phyloP scores from a whole-genome alignment of 1,140 invertebrate species.

The Penaeus indicus region DNA sequence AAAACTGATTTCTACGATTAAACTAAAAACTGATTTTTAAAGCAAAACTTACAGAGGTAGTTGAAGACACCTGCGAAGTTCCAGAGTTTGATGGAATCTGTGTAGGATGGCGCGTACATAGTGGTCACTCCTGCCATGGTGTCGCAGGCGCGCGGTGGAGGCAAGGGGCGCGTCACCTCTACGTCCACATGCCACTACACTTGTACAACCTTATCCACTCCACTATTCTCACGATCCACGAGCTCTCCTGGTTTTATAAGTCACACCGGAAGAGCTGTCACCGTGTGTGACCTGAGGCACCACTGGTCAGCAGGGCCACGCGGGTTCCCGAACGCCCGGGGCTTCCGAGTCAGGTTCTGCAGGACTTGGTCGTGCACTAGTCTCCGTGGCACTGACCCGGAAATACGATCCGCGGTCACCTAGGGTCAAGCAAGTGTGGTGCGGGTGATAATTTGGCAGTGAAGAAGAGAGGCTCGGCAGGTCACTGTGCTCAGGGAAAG shows the following conservation, averaged over 20 bases:
- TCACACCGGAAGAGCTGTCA: conserved; percentile 14
- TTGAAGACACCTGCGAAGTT: conserved; percentile 64
- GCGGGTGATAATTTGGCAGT: conserved; percentile 42
- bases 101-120: conserved; percentile 65
- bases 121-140: conserved; percentile 66
- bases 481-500: neutral
- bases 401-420: conserved; percentile 40
- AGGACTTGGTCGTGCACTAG: neutral
- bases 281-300: conserved; percentile 29
- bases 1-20: too few species aligned
- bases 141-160: conserved; percentile 21
- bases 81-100: conserved; percentile 64
- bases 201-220: conserved; percentile 47
- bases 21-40: neutral
- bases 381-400: conserved; percentile 8
- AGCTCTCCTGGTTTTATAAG: neutral
- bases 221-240: conserved; percentile 29
- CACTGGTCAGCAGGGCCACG: neutral
- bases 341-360: neutral
- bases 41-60: conserved; percentile 62
- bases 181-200: conserved; percentile 26
- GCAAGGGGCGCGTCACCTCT: neutral
- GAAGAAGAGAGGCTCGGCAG: conserved; percentile 36
- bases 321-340: too few species aligned
- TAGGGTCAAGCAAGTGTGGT: conserved; percentile 3